Evolutionary conservation across 2,797 vertebrate species (phyloP), one percentile per base, ranked within the genome.

Genomic region (Lepus townsendii): DNA sequence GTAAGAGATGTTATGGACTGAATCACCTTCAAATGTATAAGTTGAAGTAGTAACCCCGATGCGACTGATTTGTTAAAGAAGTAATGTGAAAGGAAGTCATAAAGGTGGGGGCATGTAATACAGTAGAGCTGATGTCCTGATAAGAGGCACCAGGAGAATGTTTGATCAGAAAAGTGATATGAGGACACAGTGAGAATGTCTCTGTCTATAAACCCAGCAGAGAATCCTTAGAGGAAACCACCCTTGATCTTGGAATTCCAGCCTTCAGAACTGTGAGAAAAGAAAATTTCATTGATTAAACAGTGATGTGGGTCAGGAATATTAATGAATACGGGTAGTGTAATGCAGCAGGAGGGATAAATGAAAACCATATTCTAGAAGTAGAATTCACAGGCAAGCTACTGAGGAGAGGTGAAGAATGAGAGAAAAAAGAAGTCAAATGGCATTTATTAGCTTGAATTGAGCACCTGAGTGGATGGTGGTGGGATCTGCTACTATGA

Each of bases 111-210:
- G 1, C 26, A 5, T 77, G 32, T 83, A 83, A 52, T 65, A 32
- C 13, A 65, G 6, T 14, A 5, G 16, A 16, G 50, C 2, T 54
- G 3, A 2, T 32, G 54, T 27, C 14, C 26, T 12, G 9, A 30
- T 26, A 54, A 52, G 68, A 73, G 14, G 35, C n/a, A 47, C 3
- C 1, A 38, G 57, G 0, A 1, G 16, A 2, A 0, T 27, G 14
- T n/a, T 9, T 16, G 2, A 27, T 38, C 20, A 12, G 20, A 68
- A 66, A 42, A 71, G 13, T 5, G 5, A 1, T 5, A 13, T 4
- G 10, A 75, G 26, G 42, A 32, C 54, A n/a, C 3, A 57, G 2
- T 3, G 16, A 27, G n/a, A 52, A 73, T 19, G 68, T 9, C 32
- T 3, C 20, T 10, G 26, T 62, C 12, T n/a, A 4, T 32, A 26